phyloP scores from a whole-genome alignment of 2,113 vertebrate species.

The Cheirogaleus medius region DNA sequence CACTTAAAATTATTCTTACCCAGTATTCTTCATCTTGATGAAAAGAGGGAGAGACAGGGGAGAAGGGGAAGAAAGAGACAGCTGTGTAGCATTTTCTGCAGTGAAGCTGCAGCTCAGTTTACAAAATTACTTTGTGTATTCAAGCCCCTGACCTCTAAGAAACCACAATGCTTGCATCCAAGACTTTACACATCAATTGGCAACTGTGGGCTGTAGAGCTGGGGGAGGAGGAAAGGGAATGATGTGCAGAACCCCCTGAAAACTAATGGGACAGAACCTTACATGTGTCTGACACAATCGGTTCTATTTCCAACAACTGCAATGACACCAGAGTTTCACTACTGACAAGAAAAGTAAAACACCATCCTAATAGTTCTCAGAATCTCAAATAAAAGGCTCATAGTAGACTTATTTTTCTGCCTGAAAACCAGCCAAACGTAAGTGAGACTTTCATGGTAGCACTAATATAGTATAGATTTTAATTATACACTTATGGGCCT shows the following conservation, averaged over 20 bases:
- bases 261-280: constrained; percentile 61
- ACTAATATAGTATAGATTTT: constrained; percentile 37
- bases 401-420: constrained; percentile 57
- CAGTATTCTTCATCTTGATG: constrained; percentile 47
- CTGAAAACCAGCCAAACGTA: constrained; percentile 69
- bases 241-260: constrained; percentile 55
- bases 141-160: not conserved
- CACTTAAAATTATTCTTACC: constrained; percentile 62
- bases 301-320: constrained; percentile 12
- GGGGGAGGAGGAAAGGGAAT: not conserved
- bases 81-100: not conserved
- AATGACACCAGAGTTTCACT: constrained; percentile 43
- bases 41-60: not conserved
- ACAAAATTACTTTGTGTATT: not conserved
- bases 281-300: constrained; percentile 38
- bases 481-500: constrained; percentile 55
- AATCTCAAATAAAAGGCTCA: constrained; percentile 67
- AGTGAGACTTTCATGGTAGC: constrained; percentile 67
- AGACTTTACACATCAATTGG: not conserved
- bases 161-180: not conserved
- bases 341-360: constrained; percentile 57
- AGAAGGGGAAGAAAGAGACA: not conserved
- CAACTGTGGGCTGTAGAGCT: not conserved
- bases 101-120: not conserved
- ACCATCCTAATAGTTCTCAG: not conserved